phyloP scores from a whole-genome alignment of 2,797 vertebrate genomes.

The Arrhamphus sclerolepis region DNA sequence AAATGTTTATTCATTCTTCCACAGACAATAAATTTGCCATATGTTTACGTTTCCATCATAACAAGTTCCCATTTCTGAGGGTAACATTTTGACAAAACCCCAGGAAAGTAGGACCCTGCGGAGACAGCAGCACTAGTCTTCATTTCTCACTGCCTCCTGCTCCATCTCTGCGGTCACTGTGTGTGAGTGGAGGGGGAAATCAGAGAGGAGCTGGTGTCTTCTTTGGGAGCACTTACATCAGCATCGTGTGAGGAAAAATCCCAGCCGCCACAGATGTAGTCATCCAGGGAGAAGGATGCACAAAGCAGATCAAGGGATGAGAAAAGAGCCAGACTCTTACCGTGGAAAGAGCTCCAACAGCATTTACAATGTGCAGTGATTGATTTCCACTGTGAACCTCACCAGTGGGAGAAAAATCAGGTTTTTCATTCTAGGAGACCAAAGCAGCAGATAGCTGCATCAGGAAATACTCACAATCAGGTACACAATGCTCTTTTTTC shows the following conservation, averaged over 20 bases:
- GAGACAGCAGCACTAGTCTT: conserved; percentile 47
- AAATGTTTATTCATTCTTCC: not conserved
- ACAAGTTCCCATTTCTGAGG: conserved; percentile 4
- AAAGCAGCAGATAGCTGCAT: conserved; percentile 67
- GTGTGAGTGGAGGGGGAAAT: conserved; percentile 64
- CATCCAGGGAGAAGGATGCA: conserved; percentile 55
- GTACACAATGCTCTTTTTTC: conserved; percentile 54
- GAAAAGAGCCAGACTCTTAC: conserved; percentile 41
- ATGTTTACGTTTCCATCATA: not conserved
- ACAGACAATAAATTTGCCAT: not conserved
- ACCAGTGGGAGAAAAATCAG: conserved; percentile 59
- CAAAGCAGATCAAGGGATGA: conserved; percentile 43
- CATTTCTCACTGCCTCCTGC: conserved; percentile 69
- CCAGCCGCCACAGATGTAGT: conserved; percentile 56
- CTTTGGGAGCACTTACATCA: conserved; percentile 68
- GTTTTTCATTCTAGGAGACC: conserved; percentile 66
- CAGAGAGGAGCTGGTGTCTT: conserved; percentile 64
- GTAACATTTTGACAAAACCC: not conserved
- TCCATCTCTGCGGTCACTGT: conserved; percentile 79
- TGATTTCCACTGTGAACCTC: conserved; percentile 66
- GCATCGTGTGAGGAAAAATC: conserved; percentile 56
- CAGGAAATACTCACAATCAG: conserved; percentile 68
- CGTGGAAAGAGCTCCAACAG: conserved; percentile 58
- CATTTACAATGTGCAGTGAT: conserved; percentile 62
- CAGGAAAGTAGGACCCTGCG: conserved; percentile 74